These are phyloP conservation scores for Phengaris arion DNA, from an alignment of 2,888 invertebrate genomes.

Conservation along the genomic window DNA sequence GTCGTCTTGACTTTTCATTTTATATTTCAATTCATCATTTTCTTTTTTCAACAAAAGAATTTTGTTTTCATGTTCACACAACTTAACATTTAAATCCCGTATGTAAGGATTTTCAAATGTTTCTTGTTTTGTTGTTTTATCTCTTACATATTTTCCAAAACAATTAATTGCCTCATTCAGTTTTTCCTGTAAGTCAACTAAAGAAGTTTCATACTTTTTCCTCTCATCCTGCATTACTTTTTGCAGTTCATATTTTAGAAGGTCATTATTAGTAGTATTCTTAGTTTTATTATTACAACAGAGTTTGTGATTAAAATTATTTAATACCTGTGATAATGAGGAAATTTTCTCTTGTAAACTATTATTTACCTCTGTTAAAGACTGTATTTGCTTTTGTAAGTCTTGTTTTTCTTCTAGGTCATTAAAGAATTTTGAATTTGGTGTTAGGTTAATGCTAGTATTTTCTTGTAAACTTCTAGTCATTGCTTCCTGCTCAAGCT, in stretches of 20 bases:
- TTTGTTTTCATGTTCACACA: constrained; percentile 74
- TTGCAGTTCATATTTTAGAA: constrained; percentile 63
- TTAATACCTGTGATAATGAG: constrained; percentile 50
- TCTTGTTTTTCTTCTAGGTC: constrained; percentile 63
- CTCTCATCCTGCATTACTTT: constrained; percentile 64
- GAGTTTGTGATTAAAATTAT: constrained; percentile 43
- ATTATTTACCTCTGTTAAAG: constrained; percentile 69
- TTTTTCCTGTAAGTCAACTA: constrained; percentile 59
- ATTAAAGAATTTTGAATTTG: constrained; percentile 41
- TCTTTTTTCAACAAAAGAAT: constrained; percentile 71
- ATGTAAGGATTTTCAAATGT: constrained; percentile 54
- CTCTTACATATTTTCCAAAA: constrained; percentile 61
- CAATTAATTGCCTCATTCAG: constrained; percentile 61
- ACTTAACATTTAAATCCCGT: constrained; percentile 64
- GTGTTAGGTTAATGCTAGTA: not conserved
- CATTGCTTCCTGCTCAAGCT: constrained; percentile 80
- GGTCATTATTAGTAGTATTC: constrained; percentile 50
- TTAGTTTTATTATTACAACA: constrained; percentile 43
- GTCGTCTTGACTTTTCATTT: constrained; percentile 48
- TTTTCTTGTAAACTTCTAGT: constrained; percentile 46
- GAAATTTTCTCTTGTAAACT: constrained; percentile 71
- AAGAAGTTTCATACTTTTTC: constrained; percentile 66
- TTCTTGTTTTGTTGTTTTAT: constrained; percentile 46
- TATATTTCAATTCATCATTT: constrained; percentile 63
- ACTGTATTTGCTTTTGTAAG: constrained; percentile 69